A percentile compares a stretch with the other conserved stretches of the same genome.
These are phyloP conservation scores for Chaenocephalus aceratus DNA, from an alignment of 2,113 vertebrate genomes.

Conservation along the genomic window DNA sequence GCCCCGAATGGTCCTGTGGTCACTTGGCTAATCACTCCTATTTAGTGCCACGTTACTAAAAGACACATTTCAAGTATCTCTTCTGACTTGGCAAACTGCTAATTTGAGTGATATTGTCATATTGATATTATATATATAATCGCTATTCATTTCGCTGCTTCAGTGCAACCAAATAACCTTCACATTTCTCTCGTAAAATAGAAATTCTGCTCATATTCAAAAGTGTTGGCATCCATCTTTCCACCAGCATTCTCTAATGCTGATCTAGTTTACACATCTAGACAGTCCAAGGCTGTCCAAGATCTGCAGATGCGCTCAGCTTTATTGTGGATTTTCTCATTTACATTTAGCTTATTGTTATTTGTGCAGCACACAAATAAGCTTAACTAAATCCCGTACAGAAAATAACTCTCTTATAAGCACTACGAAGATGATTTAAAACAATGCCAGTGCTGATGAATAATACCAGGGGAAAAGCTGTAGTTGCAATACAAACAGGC, in stretches of 20 bases:
- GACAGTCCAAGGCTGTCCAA: neutral
- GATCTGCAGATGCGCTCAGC: conserved; percentile 23
- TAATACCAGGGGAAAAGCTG: neutral
- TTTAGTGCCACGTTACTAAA: conserved; percentile 1
- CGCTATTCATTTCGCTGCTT: neutral
- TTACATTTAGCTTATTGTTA: conserved; percentile 26
- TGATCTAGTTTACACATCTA: conserved; percentile 13
- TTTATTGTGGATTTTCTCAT: conserved; percentile 37
- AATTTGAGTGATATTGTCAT: neutral
- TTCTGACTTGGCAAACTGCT: neutral
- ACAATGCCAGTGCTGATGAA: conserved; percentile 1
- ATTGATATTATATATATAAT: too few relatives aligned
- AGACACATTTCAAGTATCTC: neutral
- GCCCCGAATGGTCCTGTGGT: conserved; percentile 3
- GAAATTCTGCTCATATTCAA: neutral
- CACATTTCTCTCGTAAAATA: neutral
- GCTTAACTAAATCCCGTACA: conserved; percentile 15
- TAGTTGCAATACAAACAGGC: neutral
- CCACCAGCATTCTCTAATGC: neutral
- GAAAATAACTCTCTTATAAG: conserved; percentile 1
- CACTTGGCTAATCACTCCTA: conserved; percentile 16
- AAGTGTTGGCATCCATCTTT: neutral
- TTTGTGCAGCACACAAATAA: conserved; percentile 3
- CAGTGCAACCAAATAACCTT: neutral
- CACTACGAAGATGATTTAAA: neutral